phyloP scores from a whole-genome alignment of 1,140 invertebrate genomes.

The Trachymyrmex cornetzi region DNA sequence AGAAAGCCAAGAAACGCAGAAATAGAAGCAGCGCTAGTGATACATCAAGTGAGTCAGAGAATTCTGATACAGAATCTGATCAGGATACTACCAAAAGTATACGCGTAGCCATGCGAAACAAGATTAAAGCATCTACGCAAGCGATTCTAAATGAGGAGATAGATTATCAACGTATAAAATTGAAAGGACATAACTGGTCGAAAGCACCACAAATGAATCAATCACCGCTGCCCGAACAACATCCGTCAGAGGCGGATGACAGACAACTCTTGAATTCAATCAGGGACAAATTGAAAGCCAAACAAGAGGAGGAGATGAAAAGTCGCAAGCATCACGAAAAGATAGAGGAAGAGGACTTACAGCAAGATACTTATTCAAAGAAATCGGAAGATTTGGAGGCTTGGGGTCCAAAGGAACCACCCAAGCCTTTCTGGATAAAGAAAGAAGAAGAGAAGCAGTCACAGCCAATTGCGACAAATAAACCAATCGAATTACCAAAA shows the following conservation, averaged over 20 bases:
- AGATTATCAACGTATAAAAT: constrained; percentile 79
- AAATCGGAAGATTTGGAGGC: constrained; percentile 80
- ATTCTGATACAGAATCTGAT: constrained; percentile 86
- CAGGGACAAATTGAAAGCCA: constrained; percentile 85
- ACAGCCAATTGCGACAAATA: constrained; percentile 60
- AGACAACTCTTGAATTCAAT: constrained; percentile 82
- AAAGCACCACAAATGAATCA: constrained; percentile 74
- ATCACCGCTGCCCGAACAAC: constrained; percentile 65
- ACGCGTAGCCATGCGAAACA: constrained; percentile 90
- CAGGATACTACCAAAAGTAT: constrained; percentile 89
- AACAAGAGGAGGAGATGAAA: constrained; percentile 85
- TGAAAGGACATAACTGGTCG: constrained; percentile 75
- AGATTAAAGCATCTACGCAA: constrained; percentile 85
- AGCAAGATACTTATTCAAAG: constrained; percentile 83
- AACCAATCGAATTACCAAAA: constrained; percentile 80
- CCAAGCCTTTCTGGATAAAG: constrained; percentile 85
- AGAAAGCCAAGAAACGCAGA: constrained; percentile 88
- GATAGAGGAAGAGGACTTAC: constrained; percentile 71
- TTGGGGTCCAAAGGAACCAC: constrained; percentile 85
- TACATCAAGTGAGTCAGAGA: constrained; percentile 86
- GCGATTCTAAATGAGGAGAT: constrained; percentile 86
- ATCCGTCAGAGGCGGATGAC: constrained; percentile 76
- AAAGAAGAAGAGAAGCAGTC: constrained; percentile 83
- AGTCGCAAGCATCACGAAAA: constrained; percentile 66
- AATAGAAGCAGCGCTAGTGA: constrained; percentile 86